Conservation (phyloP, 2,113 vertebrate genomes). For the Picathartes gymnocephalus region DNA sequence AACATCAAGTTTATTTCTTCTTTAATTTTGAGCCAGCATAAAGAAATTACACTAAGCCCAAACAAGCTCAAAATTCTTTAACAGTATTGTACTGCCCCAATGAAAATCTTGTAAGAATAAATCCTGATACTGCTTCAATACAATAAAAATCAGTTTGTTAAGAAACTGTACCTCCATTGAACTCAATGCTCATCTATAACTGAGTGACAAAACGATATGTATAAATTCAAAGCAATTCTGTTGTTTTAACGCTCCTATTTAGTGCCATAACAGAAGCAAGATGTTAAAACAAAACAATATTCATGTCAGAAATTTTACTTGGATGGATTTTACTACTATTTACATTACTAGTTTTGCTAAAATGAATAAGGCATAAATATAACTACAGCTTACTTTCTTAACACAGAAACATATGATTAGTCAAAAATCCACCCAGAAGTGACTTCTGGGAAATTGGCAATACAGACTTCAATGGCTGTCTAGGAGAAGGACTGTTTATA, state of each 20-base stretch:
- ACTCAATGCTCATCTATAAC: neutral
- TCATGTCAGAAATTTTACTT: neutral
- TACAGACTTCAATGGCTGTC: neutral
- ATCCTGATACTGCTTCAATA: neutral
- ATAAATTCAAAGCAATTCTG: neutral
- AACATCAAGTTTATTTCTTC: neutral
- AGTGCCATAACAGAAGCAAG: neutral
- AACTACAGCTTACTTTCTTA: neutral
- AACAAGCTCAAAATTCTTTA: neutral
- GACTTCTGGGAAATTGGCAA: neutral
- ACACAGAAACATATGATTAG: neutral
- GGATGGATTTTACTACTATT: neutral
- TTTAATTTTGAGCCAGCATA: neutral
- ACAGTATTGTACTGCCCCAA: neutral
- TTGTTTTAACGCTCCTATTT: neutral
- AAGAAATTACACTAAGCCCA: neutral
- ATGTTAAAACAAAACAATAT: neutral
- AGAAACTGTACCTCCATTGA: neutral
- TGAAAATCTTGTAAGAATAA: neutral
- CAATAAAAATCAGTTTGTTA: neutral
- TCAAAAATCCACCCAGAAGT: neutral
- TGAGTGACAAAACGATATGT: neutral
- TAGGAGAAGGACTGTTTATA: neutral
- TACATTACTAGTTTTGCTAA: neutral
- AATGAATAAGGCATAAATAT: neutral